Percentiles rank a stretch among this genome's conserved stretches.
These are phyloP conservation scores for Channa argus DNA, from an alignment of 2,113 vertebrate genomes.

Conservation along the genomic window DNA sequence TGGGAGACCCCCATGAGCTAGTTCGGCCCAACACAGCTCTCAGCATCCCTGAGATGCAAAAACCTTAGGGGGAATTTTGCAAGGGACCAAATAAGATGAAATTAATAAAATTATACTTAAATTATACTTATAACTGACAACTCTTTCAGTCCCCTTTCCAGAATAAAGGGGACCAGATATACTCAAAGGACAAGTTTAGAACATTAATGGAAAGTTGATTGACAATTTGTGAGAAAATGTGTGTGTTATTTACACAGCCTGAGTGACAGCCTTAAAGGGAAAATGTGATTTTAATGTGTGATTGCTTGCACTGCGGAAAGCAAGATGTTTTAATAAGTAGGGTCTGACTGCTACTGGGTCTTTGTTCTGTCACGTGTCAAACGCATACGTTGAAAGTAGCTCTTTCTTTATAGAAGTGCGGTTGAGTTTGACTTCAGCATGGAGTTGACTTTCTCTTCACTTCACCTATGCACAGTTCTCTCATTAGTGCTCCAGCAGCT, in stretches of 20 bases:
- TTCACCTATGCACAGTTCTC: constrained; percentile 43
- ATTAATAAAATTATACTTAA: background rate
- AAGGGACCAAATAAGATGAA: background rate
- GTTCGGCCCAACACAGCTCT: too few species aligned
- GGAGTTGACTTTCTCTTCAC: constrained; percentile 60
- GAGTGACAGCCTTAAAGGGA: background rate
- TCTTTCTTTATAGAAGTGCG: constrained; percentile 46
- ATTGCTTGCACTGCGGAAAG: constrained; percentile 6
- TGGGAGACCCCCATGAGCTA: too few species aligned
- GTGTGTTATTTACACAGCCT: background rate
- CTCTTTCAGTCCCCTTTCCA: too few species aligned
- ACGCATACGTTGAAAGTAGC: constrained; percentile 35
- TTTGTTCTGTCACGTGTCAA: constrained; percentile 41
- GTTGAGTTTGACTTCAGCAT: constrained; percentile 21
- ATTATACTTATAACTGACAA: too few species aligned
- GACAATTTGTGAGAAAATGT: too few species aligned
- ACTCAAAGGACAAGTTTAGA: too few species aligned
- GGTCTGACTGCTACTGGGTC: constrained; percentile 5
- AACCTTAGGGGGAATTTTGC: too few species aligned
- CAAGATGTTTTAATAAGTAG: background rate
- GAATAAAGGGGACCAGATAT: too few species aligned
- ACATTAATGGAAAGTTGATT: too few species aligned
- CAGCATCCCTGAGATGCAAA: too few species aligned
- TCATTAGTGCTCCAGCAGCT: constrained; percentile 61
- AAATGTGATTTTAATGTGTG: background rate